Evolutionary conservation across 2,113 vertebrate genomes (phyloP), one percentile per base, ranked within the genome.

Genomic region (Poecile atricapillus): DNA sequence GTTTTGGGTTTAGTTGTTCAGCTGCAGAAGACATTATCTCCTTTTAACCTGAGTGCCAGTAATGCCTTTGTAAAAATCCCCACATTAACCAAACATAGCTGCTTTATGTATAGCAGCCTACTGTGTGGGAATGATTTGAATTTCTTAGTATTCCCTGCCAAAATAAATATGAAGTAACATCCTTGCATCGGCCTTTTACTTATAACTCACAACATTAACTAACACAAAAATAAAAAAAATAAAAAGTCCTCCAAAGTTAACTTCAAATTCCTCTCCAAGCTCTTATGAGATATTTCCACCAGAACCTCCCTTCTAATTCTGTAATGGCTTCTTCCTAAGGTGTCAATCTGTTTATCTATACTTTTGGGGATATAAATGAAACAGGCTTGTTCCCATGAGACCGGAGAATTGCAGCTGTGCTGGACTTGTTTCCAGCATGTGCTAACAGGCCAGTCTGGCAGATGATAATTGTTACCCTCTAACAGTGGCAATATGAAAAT

Each of bases 401-500:
- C 30, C 0, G 1, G 53, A 77, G 59, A 86, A 64, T 5, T 75
- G 58, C 74, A 5, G 2, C 14, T 1, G 0, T 5, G 16, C 59
- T 73, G 58, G 56, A 58, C n/a, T 64, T 56, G 53, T 63, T 95
- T 74, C 71, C 74, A 80, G 50, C 46, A 49, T 71, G 55, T 68
- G 46, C 71, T 96, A 90, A 81, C n/a, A 60, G 78, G 46, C 21
- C 59, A 63, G 39, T 83, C 31, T 78, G 28, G 41, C 46, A 82
- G 58, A 93, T 77, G 24, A 50, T n/a, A 81, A 87, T 63, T 83
- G 60, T 53, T 60, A 78, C 67, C 63, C 68, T 93, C 56, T 89
- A 91, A 83, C 39, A 83, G 76, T 63, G 79, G 79, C 71, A 79
- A 69, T 75, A 92, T 50, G 44, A 92, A 93, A 92, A 80, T 75